These are phyloP conservation scores for Psilopogon haemacephalus DNA, from an alignment of 2,113 vertebrate species.

Conservation along the genomic window DNA sequence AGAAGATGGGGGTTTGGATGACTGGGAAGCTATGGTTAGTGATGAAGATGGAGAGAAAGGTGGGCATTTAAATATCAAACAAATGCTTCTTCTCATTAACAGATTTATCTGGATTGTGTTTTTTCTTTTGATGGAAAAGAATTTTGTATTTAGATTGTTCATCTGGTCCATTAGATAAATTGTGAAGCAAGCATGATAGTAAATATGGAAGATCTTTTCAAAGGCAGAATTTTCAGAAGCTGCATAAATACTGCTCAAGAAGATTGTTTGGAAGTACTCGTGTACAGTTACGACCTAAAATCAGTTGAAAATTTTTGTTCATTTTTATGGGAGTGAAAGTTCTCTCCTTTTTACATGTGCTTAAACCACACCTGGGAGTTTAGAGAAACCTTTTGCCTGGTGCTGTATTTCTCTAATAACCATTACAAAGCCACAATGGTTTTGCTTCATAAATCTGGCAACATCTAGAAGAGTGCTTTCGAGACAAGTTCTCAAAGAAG, in stretches of 20 bases:
- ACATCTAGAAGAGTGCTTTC: not conserved
- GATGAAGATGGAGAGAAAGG: constrained; percentile 88
- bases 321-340: not conserved
- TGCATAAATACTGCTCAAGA: not conserved
- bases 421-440: not conserved
- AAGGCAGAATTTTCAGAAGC: not conserved
- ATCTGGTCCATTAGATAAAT: not conserved
- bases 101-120: not conserved
- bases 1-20: constrained; percentile 85
- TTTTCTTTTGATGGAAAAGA: not conserved
- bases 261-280: not conserved
- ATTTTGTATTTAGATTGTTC: not conserved
- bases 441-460: not conserved
- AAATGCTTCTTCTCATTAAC: not conserved
- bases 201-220: not conserved
- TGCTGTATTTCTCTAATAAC: not conserved
- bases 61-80: constrained; percentile 34
- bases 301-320: not conserved
- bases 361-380: not conserved
- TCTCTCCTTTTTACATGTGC: not conserved
- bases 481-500: not conserved
- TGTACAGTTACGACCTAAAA: not conserved
- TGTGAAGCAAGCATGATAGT: not conserved
- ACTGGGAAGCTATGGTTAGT: constrained; percentile 97
- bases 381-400: not conserved